Evolutionary conservation across 2,888 invertebrate genomes (phyloP), one percentile per base, ranked within the genome.

Genomic region (Eilema caniola): DNA sequence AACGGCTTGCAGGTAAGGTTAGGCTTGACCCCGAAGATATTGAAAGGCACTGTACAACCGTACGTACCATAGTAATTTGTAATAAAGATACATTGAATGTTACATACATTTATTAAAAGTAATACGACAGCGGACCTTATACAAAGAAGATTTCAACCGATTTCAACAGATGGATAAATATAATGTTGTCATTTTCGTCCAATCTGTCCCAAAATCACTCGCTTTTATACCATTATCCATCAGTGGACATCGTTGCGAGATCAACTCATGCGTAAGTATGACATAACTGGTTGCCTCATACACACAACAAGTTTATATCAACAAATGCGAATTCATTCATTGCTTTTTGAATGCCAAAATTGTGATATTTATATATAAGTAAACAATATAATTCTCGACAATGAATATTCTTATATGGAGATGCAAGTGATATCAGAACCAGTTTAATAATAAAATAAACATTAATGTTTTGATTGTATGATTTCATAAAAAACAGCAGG

Each of bases 151-250:
- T 33, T 3, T 33, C 31, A 33, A 28, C 28, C 3, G 28, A 33
- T 33, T 33, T 33, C 8, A 33, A 33, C 31, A 33, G 8, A 33
- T 33, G 31, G 31, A 33, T 33, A 33, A 33, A 8, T 8, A 33
- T 33, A 33, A 8, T 33, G 31, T 33, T 14, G 56, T n/a, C 20
- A 14, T 12, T n/a, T 12, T 53, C 25, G 8, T 12, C n/a, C 41
- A 31, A 53, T 47, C 1, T 16, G 33, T 53, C 16, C 24, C 31
- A 62, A n/a, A 63, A 74, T 47, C 64, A 76, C 73, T 73, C 59
- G 70, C 72, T 75, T 75, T 75, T 71, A 67, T 76, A 75, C 66
- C 67, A 80, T 77, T 80, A 82, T 74, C 80, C 70, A 28, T 60
- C 20, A n/a, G n/a, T 69, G 53, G 57, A 71, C 67, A 37, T 64